Conservation (phyloP, 2,888 invertebrate genomes). For the Drosophila formosana region DNA sequence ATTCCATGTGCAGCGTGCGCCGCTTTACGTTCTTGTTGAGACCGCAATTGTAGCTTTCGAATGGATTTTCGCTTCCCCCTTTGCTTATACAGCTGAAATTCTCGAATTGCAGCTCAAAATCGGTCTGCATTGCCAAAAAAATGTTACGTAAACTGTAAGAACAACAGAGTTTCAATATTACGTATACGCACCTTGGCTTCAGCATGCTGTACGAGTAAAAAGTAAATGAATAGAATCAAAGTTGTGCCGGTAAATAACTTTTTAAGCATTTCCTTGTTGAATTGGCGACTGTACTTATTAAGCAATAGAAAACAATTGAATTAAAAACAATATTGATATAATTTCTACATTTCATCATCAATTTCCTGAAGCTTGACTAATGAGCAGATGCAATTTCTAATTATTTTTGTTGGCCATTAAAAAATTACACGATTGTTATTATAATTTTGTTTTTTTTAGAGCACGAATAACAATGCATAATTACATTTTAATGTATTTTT, state of each 20-base stretch:
- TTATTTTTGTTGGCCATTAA: not conserved
- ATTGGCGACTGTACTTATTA: constrained; percentile 2
- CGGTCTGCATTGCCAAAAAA: constrained; percentile 38
- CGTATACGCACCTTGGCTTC: constrained; percentile 59
- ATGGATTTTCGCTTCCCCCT: constrained; percentile 9
- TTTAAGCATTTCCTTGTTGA: constrained; percentile 11
- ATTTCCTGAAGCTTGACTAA: constrained; percentile 52
- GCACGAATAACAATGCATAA: not conserved
- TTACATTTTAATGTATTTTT: constrained; percentile 1
- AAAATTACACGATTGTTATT: not conserved
- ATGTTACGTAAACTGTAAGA: not conserved
- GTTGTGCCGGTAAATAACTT: not conserved
- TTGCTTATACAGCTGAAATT: constrained; percentile 65
- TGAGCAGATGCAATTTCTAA: constrained; percentile 22
- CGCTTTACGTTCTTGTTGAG: constrained; percentile 68
- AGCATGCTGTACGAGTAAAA: not conserved
- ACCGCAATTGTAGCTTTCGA: constrained; percentile 51
- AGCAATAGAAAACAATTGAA: constrained; percentile 14
- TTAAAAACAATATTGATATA: constrained; percentile 16
- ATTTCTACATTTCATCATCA: not conserved
- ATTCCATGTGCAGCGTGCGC: constrained; percentile 66
- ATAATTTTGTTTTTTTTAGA: not conserved
- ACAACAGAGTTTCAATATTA: constrained; percentile 1
- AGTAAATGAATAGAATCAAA: not conserved
- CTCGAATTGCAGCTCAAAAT: constrained; percentile 67